Conservation (phyloP, 2,888 invertebrate species). For the Melanargia galathea region DNA sequence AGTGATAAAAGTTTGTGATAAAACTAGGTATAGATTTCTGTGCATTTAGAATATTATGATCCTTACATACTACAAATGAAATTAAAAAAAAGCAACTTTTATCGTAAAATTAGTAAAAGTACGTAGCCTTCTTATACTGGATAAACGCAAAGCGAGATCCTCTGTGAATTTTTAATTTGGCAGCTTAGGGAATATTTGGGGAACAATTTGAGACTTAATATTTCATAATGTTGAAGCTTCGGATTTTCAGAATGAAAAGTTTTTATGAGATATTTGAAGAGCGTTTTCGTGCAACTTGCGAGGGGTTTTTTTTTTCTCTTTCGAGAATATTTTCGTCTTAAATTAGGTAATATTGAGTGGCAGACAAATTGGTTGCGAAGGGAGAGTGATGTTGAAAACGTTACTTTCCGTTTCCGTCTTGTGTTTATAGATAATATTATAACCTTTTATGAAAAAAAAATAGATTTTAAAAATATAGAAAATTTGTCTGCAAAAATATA, state of each 20-base stretch:
- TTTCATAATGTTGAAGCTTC: slow-evolving; percentile 46
- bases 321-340: slow-evolving; percentile 21
- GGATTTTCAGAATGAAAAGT: slow-evolving; percentile 46
- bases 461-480: background rate
- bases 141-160: slow-evolving; percentile 39
- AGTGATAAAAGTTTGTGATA: too few species aligned
- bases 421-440: too few species aligned
- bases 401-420: slow-evolving; percentile 8
- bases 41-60: too few species aligned
- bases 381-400: slow-evolving; percentile 18
- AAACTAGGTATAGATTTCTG: too few species aligned
- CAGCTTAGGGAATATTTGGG: slow-evolving; percentile 59
- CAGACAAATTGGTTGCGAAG: slow-evolving; percentile 22
- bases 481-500: too few species aligned
- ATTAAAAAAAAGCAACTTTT: too few species aligned
- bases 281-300: slow-evolving; percentile 27
- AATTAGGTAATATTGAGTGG: slow-evolving; percentile 23
- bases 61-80: too few species aligned
- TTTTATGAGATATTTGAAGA: slow-evolving; percentile 45
- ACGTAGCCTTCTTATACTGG: slow-evolving; percentile 51
- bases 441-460: too few species aligned
- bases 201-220: slow-evolving; percentile 59
- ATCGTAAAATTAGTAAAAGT: too few species aligned
- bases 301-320: slow-evolving; percentile 28
- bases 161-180: slow-evolving; percentile 62